These are phyloP conservation scores for Drosophila dives DNA, from an alignment of 2,888 invertebrate species.

Conservation along the genomic window DNA sequence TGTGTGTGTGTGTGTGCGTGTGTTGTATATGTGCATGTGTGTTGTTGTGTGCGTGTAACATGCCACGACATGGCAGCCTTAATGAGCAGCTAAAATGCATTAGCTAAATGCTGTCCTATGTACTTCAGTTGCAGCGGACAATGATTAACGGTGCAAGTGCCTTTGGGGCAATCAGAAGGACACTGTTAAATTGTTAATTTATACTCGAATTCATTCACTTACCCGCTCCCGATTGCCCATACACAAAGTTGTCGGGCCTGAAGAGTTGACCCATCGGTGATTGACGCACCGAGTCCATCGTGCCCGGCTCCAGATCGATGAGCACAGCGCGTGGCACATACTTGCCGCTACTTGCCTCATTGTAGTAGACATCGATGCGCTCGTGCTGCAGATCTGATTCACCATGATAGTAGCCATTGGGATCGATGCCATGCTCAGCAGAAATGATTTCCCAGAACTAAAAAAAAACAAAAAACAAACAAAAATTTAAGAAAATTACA, in stretches of 20 bases:
- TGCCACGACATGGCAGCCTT: slow-evolving; percentile 38
- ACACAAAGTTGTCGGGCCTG: slow-evolving; percentile 94
- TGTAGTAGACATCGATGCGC: slow-evolving; percentile 93
- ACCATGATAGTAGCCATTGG: slow-evolving; percentile 90
- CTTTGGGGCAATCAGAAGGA: neutral
- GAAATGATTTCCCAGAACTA: slow-evolving; percentile 93
- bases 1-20: neutral
- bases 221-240: slow-evolving; percentile 92
- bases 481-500: neutral
- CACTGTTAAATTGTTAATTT: slow-evolving; percentile 7
- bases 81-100: slow-evolving; percentile 59
- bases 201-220: slow-evolving; percentile 46
- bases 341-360: slow-evolving; percentile 89
- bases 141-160: slow-evolving; percentile 20
- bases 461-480: slow-evolving; percentile 81
- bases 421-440: slow-evolving; percentile 92
- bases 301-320: slow-evolving; percentile 95
- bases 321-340: slow-evolving; percentile 94
- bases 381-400: slow-evolving; percentile 91
- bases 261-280: slow-evolving; percentile 93
- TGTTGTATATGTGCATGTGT: neutral
- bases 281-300: slow-evolving; percentile 94
- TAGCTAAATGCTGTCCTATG: slow-evolving; percentile 31
- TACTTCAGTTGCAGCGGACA: slow-evolving; percentile 3
- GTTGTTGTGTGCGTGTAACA: slow-evolving; percentile 11